These are phyloP conservation scores for Euleptes europaea DNA, from an alignment of 2,113 vertebrate genomes.

Conservation along the genomic window DNA sequence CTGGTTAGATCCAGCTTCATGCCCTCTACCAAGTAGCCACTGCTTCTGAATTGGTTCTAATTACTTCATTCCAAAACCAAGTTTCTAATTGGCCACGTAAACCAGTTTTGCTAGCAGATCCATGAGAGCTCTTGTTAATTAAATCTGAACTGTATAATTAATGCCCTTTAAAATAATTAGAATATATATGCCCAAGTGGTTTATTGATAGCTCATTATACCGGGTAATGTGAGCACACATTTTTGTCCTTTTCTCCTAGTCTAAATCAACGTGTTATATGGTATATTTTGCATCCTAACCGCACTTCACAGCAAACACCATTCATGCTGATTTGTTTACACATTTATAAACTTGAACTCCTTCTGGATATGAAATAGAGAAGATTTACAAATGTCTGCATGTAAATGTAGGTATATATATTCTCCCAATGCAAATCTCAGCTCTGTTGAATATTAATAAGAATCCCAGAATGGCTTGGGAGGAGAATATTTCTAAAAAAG, in stretches of 20 bases:
- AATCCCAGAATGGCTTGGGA: neutral
- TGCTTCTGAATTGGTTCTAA: too few species aligned
- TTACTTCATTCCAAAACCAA: too few species aligned
- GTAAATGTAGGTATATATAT: constrained; percentile 1
- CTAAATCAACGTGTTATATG: neutral
- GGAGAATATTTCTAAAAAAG: neutral
- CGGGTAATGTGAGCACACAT: neutral
- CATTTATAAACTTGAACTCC: constrained; percentile 26
- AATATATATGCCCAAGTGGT: neutral
- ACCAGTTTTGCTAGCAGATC: neutral
- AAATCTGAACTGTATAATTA: neutral
- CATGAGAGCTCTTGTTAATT: constrained; percentile 20
- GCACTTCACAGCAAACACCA: neutral
- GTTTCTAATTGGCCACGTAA: neutral
- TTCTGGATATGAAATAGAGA: neutral
- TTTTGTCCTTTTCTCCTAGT: neutral
- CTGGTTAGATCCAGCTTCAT: too few species aligned
- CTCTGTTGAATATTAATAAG: constrained; percentile 29
- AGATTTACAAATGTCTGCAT: constrained; percentile 5
- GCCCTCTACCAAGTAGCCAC: neutral
- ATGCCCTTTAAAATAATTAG: constrained; percentile 14
- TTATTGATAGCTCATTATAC: constrained; percentile 14
- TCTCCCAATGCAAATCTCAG: neutral
- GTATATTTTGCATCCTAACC: constrained; percentile 11
- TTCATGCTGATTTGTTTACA: constrained; percentile 26